These are phyloP conservation scores for Mastomys natalensis DNA, from an alignment of 2,113 vertebrate genomes.

Conservation along the genomic window DNA sequence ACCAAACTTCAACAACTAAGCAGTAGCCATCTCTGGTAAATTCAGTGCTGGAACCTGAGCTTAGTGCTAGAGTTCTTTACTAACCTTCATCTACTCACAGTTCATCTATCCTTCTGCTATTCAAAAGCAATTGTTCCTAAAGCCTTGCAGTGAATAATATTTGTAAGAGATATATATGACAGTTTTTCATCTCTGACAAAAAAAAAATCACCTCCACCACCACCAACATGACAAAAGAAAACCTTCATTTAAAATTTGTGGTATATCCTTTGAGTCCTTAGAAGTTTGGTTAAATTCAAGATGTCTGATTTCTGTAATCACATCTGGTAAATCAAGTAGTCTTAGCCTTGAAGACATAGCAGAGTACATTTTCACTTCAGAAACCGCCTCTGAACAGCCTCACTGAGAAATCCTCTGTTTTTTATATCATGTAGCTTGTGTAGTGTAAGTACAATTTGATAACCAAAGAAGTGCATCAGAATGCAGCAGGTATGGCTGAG, in stretches of 20 bases:
- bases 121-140: background rate
- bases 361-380: background rate
- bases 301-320: background rate
- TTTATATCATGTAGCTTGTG: background rate
- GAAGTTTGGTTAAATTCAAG: background rate
- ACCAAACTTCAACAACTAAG: background rate
- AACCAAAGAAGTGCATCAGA: background rate
- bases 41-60: background rate
- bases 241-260: background rate
- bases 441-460: background rate
- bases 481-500: background rate
- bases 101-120: background rate
- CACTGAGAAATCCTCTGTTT: background rate
- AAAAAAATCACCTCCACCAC: background rate
- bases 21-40: background rate
- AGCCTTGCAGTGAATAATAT: background rate
- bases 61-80: background rate
- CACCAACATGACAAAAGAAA: background rate
- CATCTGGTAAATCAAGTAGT: background rate
- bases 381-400: background rate
- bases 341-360: background rate
- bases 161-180: background rate
- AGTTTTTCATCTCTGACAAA: background rate
- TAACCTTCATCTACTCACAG: background rate
- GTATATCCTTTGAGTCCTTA: background rate